Evolutionary conservation across 1,140 invertebrate genomes (phyloP).

Genomic region (Bombus confusus): DNA sequence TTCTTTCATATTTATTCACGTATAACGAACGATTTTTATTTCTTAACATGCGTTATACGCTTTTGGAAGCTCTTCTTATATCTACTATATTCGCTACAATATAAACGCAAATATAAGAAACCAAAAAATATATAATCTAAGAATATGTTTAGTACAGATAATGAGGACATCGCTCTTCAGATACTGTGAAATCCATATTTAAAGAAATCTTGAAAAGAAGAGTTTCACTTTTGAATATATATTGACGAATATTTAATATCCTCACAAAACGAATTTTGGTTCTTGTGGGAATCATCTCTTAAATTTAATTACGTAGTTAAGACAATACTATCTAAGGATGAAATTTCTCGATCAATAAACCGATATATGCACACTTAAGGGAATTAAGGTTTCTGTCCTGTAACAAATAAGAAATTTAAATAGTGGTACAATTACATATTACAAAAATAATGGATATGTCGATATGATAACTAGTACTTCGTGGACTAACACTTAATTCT

Average conservation of each 20-base stretch:
- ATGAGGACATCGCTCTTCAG: no score
- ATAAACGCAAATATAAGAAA: background rate
- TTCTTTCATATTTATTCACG: background rate
- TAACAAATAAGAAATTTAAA: background rate
- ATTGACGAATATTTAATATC: background rate
- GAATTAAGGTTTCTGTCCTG: background rate
- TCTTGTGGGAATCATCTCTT: background rate
- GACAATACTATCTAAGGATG: background rate
- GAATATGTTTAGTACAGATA: no score
- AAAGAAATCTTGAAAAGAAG: background rate
- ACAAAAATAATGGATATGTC: background rate
- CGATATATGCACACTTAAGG: background rate
- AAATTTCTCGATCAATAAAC: background rate
- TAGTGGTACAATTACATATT: background rate
- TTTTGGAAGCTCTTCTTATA: background rate
- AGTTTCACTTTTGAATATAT: background rate
- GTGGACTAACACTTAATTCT: no score
- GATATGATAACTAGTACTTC: no score
- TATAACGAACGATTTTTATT: background rate
- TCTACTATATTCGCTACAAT: background rate
- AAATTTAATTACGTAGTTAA: background rate
- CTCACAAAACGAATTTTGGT: background rate
- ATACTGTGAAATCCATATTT: no score
- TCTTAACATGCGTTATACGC: background rate
- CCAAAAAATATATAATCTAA: background rate